Evolutionary conservation across 2,888 invertebrate species (phyloP).

Genomic region (Brachylomia viminalis): DNA sequence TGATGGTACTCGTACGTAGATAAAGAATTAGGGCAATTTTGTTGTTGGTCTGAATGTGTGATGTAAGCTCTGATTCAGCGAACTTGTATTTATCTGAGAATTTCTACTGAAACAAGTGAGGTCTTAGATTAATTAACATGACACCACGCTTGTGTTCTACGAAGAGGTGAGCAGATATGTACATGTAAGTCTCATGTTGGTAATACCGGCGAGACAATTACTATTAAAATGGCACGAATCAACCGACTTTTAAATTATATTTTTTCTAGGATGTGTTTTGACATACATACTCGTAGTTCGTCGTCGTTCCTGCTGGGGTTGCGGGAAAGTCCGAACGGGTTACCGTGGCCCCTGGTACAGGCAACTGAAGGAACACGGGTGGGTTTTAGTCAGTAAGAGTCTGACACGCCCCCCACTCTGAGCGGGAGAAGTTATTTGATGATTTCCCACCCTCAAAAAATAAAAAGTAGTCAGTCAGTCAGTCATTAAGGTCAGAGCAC

Average conservation of each 20-base stretch:
- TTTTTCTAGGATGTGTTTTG: background rate
- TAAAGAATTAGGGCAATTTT: background rate
- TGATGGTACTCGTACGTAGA: background rate
- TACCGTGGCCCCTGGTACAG: too few relatives aligned
- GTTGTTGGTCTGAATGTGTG: conserved; percentile 13
- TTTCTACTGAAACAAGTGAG: background rate
- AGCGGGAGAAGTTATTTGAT: too few relatives aligned
- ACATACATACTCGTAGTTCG: too few relatives aligned
- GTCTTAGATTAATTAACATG: background rate
- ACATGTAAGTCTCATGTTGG: background rate
- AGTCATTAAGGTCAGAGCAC: background rate
- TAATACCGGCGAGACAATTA: background rate
- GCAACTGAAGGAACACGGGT: too few relatives aligned
- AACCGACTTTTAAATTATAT: background rate
- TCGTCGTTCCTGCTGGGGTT: too few relatives aligned
- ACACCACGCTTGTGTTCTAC: too few relatives aligned
- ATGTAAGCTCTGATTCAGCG: background rate
- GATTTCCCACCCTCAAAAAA: too few relatives aligned
- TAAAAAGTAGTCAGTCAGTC: background rate
- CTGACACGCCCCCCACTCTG: too few relatives aligned
- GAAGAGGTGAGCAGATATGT: background rate
- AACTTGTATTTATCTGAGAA: background rate
- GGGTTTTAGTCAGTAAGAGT: too few relatives aligned
- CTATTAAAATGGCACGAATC: background rate
- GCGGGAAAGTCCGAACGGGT: too few relatives aligned